These are phyloP conservation scores for Lycaon pictus DNA, from an alignment of 2,113 vertebrate genomes.

Conservation along the genomic window DNA sequence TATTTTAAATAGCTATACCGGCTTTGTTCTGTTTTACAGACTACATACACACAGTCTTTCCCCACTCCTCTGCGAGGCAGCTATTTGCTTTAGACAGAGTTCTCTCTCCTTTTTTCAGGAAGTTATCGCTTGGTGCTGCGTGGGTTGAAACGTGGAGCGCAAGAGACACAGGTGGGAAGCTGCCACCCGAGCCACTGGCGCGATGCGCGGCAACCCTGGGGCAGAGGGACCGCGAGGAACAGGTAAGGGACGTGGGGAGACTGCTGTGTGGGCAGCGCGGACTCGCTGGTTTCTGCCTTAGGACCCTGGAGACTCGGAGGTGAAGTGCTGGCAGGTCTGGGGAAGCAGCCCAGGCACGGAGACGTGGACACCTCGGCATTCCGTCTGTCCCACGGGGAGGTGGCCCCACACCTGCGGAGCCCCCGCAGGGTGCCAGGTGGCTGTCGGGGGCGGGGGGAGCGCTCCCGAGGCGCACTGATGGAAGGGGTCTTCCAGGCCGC, in stretches of 20 bases:
- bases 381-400: background rate
- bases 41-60: too few relatives aligned
- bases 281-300: conserved; percentile 39
- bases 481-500: background rate
- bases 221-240: background rate
- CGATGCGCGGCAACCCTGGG: background rate
- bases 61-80: background rate
- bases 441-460: fast-evolving
- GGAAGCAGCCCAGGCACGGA: background rate
- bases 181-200: background rate
- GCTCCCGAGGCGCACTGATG: background rate
- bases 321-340: background rate
- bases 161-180: background rate
- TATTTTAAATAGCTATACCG: background rate
- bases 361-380: background rate
- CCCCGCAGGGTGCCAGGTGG: background rate
- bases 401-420: background rate
- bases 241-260: background rate
- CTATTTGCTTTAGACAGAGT: background rate
- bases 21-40: background rate
- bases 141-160: background rate
- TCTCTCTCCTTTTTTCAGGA: background rate
- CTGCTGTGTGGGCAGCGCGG: background rate
- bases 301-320: background rate
- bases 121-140: background rate